Evolutionary conservation across 2,797 vertebrate species (phyloP).

Genomic region (Hozukius guyotensis): DNA sequence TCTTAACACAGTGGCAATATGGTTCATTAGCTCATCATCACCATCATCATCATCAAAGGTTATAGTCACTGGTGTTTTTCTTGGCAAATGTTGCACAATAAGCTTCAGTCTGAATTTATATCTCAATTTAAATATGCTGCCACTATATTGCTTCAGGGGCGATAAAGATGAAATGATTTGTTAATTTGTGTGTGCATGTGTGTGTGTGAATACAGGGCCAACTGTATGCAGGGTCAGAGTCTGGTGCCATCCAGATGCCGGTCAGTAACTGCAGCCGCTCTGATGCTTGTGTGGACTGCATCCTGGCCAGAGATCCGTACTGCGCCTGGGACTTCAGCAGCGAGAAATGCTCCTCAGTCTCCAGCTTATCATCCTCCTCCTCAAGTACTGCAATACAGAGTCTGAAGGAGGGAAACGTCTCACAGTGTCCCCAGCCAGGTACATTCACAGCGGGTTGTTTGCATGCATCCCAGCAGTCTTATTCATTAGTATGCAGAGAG

Average conservation of each 20-base stretch:
- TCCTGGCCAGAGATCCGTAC: conserved; percentile 86
- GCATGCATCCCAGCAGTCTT: not conserved
- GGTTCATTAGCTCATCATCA: not conserved
- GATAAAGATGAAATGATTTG: not conserved
- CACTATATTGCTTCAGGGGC: not conserved
- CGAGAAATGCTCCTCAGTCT: conserved; percentile 54
- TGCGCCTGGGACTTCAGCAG: conserved; percentile 77
- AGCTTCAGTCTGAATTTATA: not conserved
- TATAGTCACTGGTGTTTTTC: not conserved
- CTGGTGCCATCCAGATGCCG: conserved; percentile 80
- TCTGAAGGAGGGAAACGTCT: conserved; percentile 75
- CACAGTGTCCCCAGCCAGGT: conserved; percentile 78
- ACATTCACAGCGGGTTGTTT: not conserved
- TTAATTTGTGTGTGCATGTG: not conserved
- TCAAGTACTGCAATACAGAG: conserved; percentile 70
- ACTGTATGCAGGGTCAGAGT: conserved; percentile 80
- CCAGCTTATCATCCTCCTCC: not conserved
- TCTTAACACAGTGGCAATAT: no score
- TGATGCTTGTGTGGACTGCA: conserved; percentile 79
- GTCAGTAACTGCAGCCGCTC: conserved; percentile 78
- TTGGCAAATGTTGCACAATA: not conserved
- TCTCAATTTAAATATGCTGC: conserved; percentile 5
- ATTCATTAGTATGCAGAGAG: not conserved
- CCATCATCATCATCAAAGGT: not conserved
- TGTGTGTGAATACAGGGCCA: conserved; percentile 67